These are phyloP conservation scores for Zoroaster sp. DNA, from an alignment of 53 echinoderm and acorn worm species.

Conservation along the genomic window DNA sequence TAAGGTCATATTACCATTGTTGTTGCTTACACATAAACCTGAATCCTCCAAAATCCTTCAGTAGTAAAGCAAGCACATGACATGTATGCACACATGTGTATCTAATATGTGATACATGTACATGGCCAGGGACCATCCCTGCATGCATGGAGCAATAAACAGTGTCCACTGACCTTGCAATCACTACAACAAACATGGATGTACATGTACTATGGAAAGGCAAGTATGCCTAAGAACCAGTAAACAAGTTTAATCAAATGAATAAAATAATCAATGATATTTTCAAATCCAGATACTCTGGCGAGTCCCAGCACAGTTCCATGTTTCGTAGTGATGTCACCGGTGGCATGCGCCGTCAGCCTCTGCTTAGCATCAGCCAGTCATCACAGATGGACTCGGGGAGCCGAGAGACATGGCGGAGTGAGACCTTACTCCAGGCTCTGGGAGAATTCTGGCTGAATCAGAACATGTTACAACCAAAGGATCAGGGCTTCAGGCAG, in stretches of 20 bases:
- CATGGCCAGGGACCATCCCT: no score
- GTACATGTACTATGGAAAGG: no score
- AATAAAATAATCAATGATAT: not conserved
- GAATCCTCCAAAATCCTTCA: no score
- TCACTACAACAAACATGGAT: no score
- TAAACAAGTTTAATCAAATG: not conserved
- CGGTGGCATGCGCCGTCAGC: not conserved
- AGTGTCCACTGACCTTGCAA: no score
- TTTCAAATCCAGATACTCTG: slow-evolving; percentile 53
- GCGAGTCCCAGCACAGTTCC: slow-evolving; percentile 28
- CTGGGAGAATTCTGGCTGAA: slow-evolving; percentile 92
- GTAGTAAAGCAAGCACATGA: no score
- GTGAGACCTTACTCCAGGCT: slow-evolving; percentile 80
- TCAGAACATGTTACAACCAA: slow-evolving; percentile 76
- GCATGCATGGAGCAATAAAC: no score
- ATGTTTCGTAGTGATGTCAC: slow-evolving; percentile 53
- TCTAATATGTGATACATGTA: no score
- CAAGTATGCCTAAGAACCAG: no score
- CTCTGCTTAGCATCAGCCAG: slow-evolving; percentile 16
- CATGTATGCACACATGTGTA: no score
- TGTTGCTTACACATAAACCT: not conserved
- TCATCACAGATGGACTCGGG: slow-evolving; percentile 24
- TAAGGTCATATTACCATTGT: not conserved
- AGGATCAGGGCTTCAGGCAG: slow-evolving; percentile 63
- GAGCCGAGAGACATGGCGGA: slow-evolving; percentile 85